Evolutionary conservation across 2,888 invertebrate genomes (phyloP), one percentile per base, ranked within the genome.

Genomic region (Leucophenga maculata): DNA sequence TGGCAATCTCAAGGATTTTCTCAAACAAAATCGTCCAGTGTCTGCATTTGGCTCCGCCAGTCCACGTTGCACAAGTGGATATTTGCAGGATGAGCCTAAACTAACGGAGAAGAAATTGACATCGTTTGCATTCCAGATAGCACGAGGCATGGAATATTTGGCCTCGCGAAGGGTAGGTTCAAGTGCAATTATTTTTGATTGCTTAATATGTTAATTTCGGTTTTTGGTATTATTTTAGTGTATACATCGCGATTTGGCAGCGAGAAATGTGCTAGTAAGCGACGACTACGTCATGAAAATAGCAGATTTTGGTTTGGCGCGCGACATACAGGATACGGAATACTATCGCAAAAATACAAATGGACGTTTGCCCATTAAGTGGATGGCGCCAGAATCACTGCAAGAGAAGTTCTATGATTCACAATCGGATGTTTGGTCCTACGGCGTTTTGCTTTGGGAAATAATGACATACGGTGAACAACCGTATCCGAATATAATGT

Each of bases 301-400:
- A 78, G 98, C 98, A 0, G 99, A 99, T 90, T 99, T 99, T 88
- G 99, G 99, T 1, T 91, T 99, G 64, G 98, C 99, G 0, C 92
- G 99, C 80, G 98, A 98, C 86, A 94, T 99, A 39, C 95, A 97
- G 86, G 94, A 94, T 81, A 94, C 95, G 83, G 97, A 98, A 86
- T 98, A 99, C 88, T 98, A 99, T 88, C 93, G 97, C 75, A 98
- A 98, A 90, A 97, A 95, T 77, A 97, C 97, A 39, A 97, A 98
- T 88, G 99, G 99, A 26, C 90, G 97, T 55, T 90, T 99, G 75
- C 99, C 99, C 1, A 97, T 99, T 46, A 98, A 99, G 89, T 99
- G 99, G 99, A 99, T 99, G 99, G 98, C 99, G 0, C 97, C 98
- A 0, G 99, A 99, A 89, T 97, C 99, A 0, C 90, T 99, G 26